A percentile compares a stretch with the other conserved stretches of the same genome.
Conservation (phyloP, 2,113 vertebrate species). For the Gallinago jamesoni region DNA sequence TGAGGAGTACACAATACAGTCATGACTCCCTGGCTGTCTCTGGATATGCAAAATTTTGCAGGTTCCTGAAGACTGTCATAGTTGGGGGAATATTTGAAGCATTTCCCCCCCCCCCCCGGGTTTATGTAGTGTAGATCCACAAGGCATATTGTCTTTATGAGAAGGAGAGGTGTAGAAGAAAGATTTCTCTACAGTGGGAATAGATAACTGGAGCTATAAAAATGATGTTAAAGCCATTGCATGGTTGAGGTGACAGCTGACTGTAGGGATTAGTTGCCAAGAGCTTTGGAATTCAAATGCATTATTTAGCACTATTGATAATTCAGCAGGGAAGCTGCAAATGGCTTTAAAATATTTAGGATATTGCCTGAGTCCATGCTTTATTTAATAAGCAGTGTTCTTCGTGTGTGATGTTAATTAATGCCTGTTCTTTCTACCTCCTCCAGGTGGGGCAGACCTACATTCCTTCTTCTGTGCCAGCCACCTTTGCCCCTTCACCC, state of each 20-base stretch:
- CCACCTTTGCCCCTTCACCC: conserved; percentile 95
- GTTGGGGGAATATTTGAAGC: not conserved
- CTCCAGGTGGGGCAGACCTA: conserved; percentile 96
- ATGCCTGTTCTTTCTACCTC: not conserved
- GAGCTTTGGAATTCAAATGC: conserved; percentile 35
- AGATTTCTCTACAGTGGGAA: not conserved
- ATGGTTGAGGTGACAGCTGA: conserved; percentile 37
- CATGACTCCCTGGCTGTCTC: conserved; percentile 19
- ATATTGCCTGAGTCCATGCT: not conserved
- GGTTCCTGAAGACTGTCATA: not conserved
- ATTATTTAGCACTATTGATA: conserved; percentile 56
- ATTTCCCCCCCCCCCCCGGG: not conserved
- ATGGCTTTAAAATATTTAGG: conserved; percentile 50
- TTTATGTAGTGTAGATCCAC: not conserved
- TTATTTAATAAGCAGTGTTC: not conserved
- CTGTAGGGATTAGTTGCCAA: conserved; percentile 14
- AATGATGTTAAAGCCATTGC: not conserved
- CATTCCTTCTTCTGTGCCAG: conserved; percentile 93
- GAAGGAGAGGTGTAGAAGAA: not conserved
- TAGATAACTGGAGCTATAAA: conserved; percentile 42
- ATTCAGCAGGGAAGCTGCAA: conserved; percentile 15
- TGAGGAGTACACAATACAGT: not conserved
- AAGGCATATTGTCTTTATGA: not conserved
- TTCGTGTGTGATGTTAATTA: not conserved
- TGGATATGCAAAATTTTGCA: conserved; percentile 33